Percentiles rank a stretch among this genome's conserved stretches.
phyloP scores from a whole-genome alignment of 2,113 vertebrate genomes.

The Furnarius figulus region DNA sequence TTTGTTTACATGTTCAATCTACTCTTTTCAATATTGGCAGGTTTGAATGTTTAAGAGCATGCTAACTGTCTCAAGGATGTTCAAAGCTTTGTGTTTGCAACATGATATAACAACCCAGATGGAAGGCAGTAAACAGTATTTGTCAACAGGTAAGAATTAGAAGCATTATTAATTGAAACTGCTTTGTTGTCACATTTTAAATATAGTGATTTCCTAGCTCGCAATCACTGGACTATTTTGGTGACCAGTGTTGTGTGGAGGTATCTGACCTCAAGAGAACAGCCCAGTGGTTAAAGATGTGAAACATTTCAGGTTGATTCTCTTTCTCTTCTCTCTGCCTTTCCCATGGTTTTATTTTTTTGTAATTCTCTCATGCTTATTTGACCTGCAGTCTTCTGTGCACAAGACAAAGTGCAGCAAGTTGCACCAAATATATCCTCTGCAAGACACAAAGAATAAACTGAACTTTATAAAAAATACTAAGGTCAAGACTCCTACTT shows the following conservation, averaged over 20 bases:
- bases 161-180: not conserved
- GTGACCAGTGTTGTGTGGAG: not conserved
- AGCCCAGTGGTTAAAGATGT: not conserved
- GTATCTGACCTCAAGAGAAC: not conserved
- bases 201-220: not conserved
- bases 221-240: not conserved
- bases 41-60: not conserved
- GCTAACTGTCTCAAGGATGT: not conserved
- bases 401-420: conserved; percentile 34
- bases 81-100: not conserved
- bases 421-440: conserved; percentile 36
- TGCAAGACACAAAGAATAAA: conserved; percentile 29
- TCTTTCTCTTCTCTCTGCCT: not conserved
- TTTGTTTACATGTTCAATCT: not conserved
- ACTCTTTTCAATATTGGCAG: not conserved
- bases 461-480: not conserved
- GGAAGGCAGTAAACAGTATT: not conserved
- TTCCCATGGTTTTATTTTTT: not conserved
- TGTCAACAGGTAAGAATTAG: not conserved
- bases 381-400: conserved; percentile 18
- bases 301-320: not conserved
- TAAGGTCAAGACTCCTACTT: not conserved
- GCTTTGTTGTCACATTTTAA: not conserved
- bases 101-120: not conserved
- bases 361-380: not conserved